Conservation (phyloP, 37 sponge, comb jelly and placozoan genomes). For the Cliona cf. orientalis region DNA sequence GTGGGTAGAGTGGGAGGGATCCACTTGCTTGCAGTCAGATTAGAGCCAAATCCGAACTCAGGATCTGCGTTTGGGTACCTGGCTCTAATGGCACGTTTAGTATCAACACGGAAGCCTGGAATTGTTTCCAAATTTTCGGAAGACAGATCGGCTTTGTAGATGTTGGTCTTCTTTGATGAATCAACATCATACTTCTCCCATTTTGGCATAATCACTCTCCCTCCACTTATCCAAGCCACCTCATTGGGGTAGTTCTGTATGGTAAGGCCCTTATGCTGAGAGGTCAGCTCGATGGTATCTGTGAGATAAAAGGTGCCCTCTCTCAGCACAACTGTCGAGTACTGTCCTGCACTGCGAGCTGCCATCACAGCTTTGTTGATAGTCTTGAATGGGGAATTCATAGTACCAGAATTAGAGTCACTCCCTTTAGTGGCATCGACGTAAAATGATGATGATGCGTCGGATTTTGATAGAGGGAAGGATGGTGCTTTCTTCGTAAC, state of each 20-base stretch:
- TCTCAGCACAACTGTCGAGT: conserved; percentile 54
- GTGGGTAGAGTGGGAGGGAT: conserved; percentile 5
- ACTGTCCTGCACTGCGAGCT: conserved; percentile 10
- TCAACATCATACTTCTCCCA: conserved; percentile 32
- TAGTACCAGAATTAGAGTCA: conserved; percentile 62
- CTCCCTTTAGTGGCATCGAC: conserved; percentile 62
- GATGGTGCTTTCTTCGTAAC: neutral
- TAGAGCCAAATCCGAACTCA: conserved; percentile 66
- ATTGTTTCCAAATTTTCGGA: conserved; percentile 32
- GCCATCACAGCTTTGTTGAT: conserved; percentile 35
- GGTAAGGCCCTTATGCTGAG: conserved; percentile 43
- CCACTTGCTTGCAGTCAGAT: conserved; percentile 26
- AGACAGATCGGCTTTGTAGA: conserved; percentile 63
- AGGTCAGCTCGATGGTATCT: conserved; percentile 42
- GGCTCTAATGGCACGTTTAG: conserved; percentile 61
- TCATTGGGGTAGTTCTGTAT: conserved; percentile 50
- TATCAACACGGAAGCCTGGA: conserved; percentile 54
- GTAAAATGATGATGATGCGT: conserved; percentile 22
- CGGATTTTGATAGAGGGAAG: neutral
- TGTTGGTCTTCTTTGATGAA: conserved; percentile 6
- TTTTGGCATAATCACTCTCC: conserved; percentile 39
- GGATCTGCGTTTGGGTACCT: conserved; percentile 84
- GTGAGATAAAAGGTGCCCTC: conserved; percentile 60
- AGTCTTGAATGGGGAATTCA: conserved; percentile 38
- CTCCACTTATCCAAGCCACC: conserved; percentile 70